Evolutionary conservation across 2,888 invertebrate genomes (phyloP), one percentile per base, ranked within the genome.

Genomic region (Stegana nigrithorax): DNA sequence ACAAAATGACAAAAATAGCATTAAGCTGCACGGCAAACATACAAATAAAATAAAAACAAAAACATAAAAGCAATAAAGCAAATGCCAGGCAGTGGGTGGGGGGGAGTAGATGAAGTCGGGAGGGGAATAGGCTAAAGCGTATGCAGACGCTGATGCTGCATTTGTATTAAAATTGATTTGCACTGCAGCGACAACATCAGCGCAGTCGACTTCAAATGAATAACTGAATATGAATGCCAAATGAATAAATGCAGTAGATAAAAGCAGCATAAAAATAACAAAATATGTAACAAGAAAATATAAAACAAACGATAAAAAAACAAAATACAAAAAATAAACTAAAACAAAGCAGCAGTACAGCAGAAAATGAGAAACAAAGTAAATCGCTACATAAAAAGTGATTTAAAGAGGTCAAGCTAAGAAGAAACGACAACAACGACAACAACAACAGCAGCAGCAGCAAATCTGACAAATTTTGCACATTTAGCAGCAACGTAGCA

Each of bases 131-230:
- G n/a, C n/a, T n/a, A n/a, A n/a, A n/a, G n/a, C n/a, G n/a, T n/a
- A 32, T 55, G 53, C 53, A 32, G 21, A 5, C 4, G 32, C 19
- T 47, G 23, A 47, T 32, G 29, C 2, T 53, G 32, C 51, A 29
- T 32, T 29, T n/a, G n/a, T 32, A 32, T 32, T 29, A 7, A 55
- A 36, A 55, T 55, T 55, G 53, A 55, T 55, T 55, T 55, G 19
- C n/a, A 55, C 36, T 55, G 53, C 36, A 21, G 17, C 29, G 51
- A 19, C 12, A 21, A 7, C 23, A 17, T n/a, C 12, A 17, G n/a
- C 42, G 42, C 2, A 7, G 42, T 32, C 32, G 32, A 5, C 32
- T 42, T 14, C 14, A 3, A 14, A 45, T 45, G 3, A 8, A 45
- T 10, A 12, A 45, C 19, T 17, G 45, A 2, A 45, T 45, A 45